Base-by-base conservation (phyloP, 2,888 invertebrate species). In the Machimus atricapillus region DNA sequence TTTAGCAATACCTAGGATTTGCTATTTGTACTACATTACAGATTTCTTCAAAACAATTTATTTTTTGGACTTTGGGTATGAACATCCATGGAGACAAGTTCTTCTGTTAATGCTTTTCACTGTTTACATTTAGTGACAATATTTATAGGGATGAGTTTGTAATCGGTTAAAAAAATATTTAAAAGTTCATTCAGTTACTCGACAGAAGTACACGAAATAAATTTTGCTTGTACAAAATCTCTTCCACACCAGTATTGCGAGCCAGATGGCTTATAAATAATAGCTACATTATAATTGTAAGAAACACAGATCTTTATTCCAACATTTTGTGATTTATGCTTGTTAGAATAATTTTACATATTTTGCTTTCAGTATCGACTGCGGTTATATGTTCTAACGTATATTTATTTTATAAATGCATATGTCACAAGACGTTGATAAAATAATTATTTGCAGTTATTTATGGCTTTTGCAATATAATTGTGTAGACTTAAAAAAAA, bases 241-340 rank as follows among this genome's bases (percentile, higher is more conserved):
- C 66, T 66, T 66, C 66, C 66, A 66, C 66, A 66, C 66, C 66
- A 66, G 66, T 66, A 66, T 66, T 66, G 66, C 66, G 66, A 66
- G 66, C 66, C 66, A 66, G 66, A 27, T 66, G 23, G 66, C 66
- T 66, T 66, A 66, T 66, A 66, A 8, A 66, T 66, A 66, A 66
- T 66, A 66, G 66, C 66, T 66, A 23, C 66, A 66, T 66, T 66
- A 66, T 66, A 66, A 79, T 31, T 31, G 19, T 79, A 46, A 79
- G 52, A 27, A 79, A 52, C 19, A 52, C 12, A 52, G n/a, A n/a
- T 79, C 52, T 52, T 52, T 79, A 79, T 79, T 79, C 79, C 79
- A 79, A 79, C 46, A 34, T 79, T 52, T 46, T 79, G 79, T 79
- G 79, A 79, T 79, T 79, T 46, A 79, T 40, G 79, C 79, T 52